These are phyloP conservation scores for Strigamia crassipes DNA, from an alignment of 2,888 invertebrate genomes.

Conservation along the genomic window DNA sequence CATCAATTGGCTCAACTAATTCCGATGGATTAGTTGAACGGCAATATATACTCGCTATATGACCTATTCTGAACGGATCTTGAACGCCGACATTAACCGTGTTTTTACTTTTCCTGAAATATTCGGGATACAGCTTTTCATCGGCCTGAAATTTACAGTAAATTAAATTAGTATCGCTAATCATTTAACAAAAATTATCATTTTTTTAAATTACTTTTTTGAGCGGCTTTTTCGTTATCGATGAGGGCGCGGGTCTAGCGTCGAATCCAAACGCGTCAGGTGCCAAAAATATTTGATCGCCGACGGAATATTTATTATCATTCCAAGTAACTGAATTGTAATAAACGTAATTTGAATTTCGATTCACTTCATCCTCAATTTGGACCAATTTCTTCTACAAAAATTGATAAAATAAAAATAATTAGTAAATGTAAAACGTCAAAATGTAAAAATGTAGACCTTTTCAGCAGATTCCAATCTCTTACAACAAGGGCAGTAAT, in stretches of 20 bases:
- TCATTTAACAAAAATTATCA: neutral
- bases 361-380: neutral
- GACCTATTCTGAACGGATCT: constrained; percentile 75
- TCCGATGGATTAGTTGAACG: constrained; percentile 59
- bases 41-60: constrained; percentile 69
- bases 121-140: constrained; percentile 77
- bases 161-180: neutral
- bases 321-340: constrained; percentile 51
- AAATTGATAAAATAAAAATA: neutral
- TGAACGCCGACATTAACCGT: constrained; percentile 74
- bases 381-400: neutral
- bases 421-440: neutral
- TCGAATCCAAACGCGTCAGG: constrained; percentile 69
- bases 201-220: constrained; percentile 51
- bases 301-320: constrained; percentile 66
- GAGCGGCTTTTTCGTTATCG: constrained; percentile 52
- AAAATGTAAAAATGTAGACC: neutral
- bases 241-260: constrained; percentile 49
- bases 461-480: neutral
- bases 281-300: constrained; percentile 71
- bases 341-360: neutral
- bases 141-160: constrained; percentile 62
- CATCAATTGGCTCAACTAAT: constrained; percentile 64
- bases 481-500: neutral
- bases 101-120: constrained; percentile 74